phyloP scores from a whole-genome alignment of 2,797 vertebrate genomes.

The Phaenicophaeus curvirostris region DNA sequence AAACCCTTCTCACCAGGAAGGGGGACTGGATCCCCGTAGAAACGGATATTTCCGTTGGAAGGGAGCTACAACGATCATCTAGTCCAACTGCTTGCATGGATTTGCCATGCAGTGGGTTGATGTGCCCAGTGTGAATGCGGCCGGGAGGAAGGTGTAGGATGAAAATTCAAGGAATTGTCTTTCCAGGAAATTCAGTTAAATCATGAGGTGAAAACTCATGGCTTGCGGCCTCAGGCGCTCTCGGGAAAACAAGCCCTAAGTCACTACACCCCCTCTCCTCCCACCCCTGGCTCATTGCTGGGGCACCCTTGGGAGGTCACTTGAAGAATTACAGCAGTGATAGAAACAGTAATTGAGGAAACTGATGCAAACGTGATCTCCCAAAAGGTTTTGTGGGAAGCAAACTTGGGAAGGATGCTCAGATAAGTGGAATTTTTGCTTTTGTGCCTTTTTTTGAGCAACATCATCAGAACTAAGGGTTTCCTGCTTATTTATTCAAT shows the following conservation, averaged over 20 bases:
- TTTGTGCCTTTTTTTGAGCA: constrained; percentile 25
- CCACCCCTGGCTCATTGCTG: background rate
- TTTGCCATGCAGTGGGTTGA: background rate
- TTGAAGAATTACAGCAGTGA: background rate
- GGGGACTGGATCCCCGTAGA: background rate
- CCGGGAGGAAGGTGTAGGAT: constrained; percentile 46
- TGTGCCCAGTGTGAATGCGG: accelerated
- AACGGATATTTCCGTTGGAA: background rate
- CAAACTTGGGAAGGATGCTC: constrained; percentile 51
- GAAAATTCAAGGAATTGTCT: constrained; percentile 4
- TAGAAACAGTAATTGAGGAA: constrained; percentile 44
- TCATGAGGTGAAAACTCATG: background rate
- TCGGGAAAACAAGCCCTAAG: constrained; percentile 32
- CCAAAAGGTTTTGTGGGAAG: constrained; percentile 59
- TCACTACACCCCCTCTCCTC: constrained; percentile 35
- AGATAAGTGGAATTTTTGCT: constrained; percentile 26
- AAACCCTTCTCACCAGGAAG: background rate
- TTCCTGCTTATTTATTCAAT: background rate
- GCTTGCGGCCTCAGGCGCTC: background rate
- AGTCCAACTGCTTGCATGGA: background rate
- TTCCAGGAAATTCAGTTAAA: constrained; percentile 31
- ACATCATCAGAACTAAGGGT: background rate
- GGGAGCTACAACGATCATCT: background rate
- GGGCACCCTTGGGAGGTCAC: background rate
- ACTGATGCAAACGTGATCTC: constrained; percentile 55